phyloP scores from a whole-genome alignment of 92 coral and sea anemone genomes.

The Bergia sp. region DNA sequence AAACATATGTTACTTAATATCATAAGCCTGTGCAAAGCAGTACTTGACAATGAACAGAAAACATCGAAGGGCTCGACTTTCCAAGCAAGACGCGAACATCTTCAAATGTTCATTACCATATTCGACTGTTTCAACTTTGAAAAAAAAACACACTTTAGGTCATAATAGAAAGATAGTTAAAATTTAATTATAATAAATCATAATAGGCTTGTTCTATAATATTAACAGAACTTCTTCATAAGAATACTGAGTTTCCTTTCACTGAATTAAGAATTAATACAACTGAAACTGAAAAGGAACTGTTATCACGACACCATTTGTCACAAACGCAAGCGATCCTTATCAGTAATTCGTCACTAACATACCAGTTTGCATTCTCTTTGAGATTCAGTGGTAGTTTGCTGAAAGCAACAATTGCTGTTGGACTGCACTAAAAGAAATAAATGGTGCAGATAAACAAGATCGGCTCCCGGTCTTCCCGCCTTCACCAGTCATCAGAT shows the following conservation, averaged over 20 bases:
- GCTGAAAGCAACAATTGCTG: neutral
- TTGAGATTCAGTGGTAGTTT: neutral
- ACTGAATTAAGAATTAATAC: neutral
- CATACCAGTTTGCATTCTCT: neutral
- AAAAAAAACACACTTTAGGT: neutral
- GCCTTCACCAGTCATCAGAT: neutral
- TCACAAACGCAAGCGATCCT: neutral
- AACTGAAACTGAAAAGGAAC: neutral
- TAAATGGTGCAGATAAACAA: neutral
- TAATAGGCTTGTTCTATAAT: neutral
- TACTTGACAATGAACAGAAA: neutral
- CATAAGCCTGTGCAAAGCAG: neutral
- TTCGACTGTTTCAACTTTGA: neutral
- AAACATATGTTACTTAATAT: too few species aligned
- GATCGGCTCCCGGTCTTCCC: constrained; percentile 13
- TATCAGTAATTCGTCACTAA: neutral
- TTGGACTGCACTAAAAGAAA: neutral
- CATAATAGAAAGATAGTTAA: neutral
- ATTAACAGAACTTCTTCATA: neutral
- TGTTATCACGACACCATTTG: neutral
- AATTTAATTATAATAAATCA: too few species aligned
- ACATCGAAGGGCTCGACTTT: neutral
- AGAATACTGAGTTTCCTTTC: neutral
- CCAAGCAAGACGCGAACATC: neutral
- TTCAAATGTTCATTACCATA: neutral